Evolutionary conservation across 2,113 vertebrate genomes (phyloP).

Genomic region (Vimba vimba): DNA sequence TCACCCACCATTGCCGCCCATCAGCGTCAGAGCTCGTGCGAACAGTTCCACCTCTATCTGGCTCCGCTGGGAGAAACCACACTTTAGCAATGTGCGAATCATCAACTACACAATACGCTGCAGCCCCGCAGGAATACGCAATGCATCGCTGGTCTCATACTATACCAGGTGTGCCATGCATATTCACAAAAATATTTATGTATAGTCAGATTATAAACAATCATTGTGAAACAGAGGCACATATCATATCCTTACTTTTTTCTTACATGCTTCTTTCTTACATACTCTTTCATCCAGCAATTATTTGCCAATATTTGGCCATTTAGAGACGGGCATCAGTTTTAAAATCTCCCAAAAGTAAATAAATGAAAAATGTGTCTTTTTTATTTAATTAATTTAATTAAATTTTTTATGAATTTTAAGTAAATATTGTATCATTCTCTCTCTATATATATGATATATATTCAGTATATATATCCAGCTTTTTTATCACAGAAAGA

Average conservation of each 20-base stretch:
- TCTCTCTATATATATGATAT: no score
- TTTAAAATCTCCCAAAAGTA: neutral
- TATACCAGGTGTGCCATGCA: conserved; percentile 84
- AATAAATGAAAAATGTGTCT: no score
- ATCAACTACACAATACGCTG: conserved; percentile 96
- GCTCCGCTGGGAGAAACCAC: conserved; percentile 93
- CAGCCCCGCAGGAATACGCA: conserved; percentile 90
- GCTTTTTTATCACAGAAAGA: no score
- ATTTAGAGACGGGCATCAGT: neutral
- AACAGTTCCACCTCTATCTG: conserved; percentile 95
- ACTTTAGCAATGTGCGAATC: conserved; percentile 88
- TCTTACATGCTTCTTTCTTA: neutral
- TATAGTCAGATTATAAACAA: neutral
- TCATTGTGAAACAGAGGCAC: neutral
- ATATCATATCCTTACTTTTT: neutral
- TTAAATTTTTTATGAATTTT: no score
- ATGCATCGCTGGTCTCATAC: conserved; percentile 92
- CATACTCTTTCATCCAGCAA: neutral
- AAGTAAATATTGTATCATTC: no score
- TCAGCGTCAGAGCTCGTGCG: conserved; percentile 84
- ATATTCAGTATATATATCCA: no score
- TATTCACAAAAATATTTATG: neutral
- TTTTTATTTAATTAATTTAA: no score
- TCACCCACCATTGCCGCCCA: conserved; percentile 87
- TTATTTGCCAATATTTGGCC: neutral